A percentile compares a stretch with the other conserved stretches of the same genome.
These are phyloP conservation scores for Hypolimnas misippus DNA, from an alignment of 2,888 invertebrate species.

Conservation along the genomic window DNA sequence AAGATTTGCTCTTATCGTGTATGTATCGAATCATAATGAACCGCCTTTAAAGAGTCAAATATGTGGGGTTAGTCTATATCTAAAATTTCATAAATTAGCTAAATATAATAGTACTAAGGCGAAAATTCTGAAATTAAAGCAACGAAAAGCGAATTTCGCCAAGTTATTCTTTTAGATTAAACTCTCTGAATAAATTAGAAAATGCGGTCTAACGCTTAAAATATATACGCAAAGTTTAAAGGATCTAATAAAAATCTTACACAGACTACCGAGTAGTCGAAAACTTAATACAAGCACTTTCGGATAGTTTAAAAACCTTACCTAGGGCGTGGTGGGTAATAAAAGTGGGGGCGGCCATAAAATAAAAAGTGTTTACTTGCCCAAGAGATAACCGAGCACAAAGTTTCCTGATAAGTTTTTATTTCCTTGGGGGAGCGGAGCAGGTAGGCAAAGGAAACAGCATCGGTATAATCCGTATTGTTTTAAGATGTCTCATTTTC, in stretches of 20 bases:
- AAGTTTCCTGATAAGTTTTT: constrained; percentile 82
- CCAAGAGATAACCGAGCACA: constrained; percentile 74
- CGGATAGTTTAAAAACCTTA: constrained; percentile 49
- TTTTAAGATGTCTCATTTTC: constrained; percentile 37
- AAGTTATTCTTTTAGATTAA: constrained; percentile 21
- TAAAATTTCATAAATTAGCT: too few relatives aligned
- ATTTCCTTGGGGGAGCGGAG: constrained; percentile 55
- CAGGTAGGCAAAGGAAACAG: constrained; percentile 36
- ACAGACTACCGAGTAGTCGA: constrained; percentile 44
- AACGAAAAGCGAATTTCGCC: constrained; percentile 20
- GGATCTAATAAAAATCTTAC: constrained; percentile 42
- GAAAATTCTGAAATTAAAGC: neutral
- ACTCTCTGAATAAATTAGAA: constrained; percentile 39
- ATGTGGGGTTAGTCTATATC: too few relatives aligned
- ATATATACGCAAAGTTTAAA: constrained; percentile 36
- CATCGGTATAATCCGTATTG: constrained; percentile 37
- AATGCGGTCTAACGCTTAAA: constrained; percentile 38
- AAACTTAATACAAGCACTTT: constrained; percentile 51
- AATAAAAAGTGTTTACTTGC: constrained; percentile 81
- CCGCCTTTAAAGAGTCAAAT: too few relatives aligned
- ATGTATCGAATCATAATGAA: too few relatives aligned
- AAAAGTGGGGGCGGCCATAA: constrained; percentile 74
- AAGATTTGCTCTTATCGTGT: too few relatives aligned
- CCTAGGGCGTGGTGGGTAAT: constrained; percentile 51
- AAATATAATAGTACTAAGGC: neutral